Conservation (phyloP, 2,888 invertebrate genomes). For the Netelia virgata region DNA sequence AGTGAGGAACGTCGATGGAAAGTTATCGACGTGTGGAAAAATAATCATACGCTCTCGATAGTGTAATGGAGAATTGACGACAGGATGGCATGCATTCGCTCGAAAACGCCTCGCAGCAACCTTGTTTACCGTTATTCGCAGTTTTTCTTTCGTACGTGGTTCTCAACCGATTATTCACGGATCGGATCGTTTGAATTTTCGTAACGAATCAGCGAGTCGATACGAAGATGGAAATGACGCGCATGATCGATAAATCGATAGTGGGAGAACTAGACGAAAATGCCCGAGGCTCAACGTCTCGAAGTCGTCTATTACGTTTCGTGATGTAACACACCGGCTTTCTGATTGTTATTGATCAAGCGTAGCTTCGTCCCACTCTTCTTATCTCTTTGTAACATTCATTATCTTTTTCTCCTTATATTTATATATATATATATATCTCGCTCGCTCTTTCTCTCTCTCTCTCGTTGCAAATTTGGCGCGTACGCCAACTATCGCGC, state of each 20-base stretch:
- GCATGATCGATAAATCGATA: too few species aligned
- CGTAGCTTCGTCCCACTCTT: constrained; percentile 75
- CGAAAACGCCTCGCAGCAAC: constrained; percentile 48
- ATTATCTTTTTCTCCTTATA: constrained; percentile 16
- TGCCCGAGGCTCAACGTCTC: constrained; percentile 65
- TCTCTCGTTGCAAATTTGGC: constrained; percentile 39
- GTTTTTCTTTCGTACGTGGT: constrained; percentile 41
- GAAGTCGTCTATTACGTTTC: constrained; percentile 68
- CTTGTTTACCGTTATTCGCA: constrained; percentile 69
- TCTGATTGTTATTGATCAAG: constrained; percentile 83
- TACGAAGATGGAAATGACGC: too few species aligned
- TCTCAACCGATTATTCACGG: constrained; percentile 52
- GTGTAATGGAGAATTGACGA: constrained; percentile 80
- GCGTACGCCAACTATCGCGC: constrained; percentile 59
- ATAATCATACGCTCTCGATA: constrained; percentile 75
- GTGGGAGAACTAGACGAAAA: constrained; percentile 38
- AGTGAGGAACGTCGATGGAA: constrained; percentile 29
- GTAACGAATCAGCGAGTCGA: too few species aligned
- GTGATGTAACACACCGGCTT: constrained; percentile 70
- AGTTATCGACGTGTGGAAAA: constrained; percentile 72
- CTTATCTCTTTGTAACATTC: constrained; percentile 43
- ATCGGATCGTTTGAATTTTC: too few species aligned
- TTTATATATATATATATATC: too few species aligned
- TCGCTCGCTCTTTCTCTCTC: not conserved
- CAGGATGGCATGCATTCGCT: constrained; percentile 77